These are phyloP conservation scores for Pantherophis guttatus DNA, from an alignment of 2,113 vertebrate genomes.

Conservation along the genomic window DNA sequence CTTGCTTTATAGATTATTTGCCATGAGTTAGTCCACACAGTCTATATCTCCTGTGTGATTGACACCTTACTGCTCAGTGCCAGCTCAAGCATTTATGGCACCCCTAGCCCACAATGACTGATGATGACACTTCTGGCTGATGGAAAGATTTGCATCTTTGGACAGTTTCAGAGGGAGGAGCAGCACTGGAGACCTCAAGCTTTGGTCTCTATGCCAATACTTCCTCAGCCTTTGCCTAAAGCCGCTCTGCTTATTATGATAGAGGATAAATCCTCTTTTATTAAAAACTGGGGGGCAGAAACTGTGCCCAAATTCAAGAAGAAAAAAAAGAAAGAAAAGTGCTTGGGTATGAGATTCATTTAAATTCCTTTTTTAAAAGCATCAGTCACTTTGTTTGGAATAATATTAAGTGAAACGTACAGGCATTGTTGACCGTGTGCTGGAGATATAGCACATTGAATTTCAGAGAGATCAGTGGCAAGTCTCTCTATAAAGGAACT, in stretches of 20 bases:
- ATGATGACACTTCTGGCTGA: background rate
- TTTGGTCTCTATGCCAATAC: background rate
- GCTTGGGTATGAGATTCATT: background rate
- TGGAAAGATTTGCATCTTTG: background rate
- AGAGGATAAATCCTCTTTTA: background rate
- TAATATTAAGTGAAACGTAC: background rate
- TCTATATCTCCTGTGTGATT: background rate
- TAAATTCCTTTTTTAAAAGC: background rate
- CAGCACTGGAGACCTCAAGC: background rate
- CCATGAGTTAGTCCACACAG: background rate
- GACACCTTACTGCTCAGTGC: background rate
- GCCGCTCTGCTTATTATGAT: background rate
- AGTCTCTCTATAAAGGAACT: background rate
- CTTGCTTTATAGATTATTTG: background rate
- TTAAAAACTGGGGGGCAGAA: background rate
- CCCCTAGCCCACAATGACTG: background rate
- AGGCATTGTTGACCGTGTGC: background rate
- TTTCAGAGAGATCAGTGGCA: background rate
- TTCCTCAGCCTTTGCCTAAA: background rate
- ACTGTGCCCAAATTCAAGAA: background rate
- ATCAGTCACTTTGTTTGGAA: background rate
- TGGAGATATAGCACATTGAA: background rate
- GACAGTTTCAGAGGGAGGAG: background rate
- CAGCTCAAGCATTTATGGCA: background rate
- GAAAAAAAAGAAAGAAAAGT: background rate